Conservation (phyloP, 2,888 invertebrate species). For the Oscheius onirici region DNA sequence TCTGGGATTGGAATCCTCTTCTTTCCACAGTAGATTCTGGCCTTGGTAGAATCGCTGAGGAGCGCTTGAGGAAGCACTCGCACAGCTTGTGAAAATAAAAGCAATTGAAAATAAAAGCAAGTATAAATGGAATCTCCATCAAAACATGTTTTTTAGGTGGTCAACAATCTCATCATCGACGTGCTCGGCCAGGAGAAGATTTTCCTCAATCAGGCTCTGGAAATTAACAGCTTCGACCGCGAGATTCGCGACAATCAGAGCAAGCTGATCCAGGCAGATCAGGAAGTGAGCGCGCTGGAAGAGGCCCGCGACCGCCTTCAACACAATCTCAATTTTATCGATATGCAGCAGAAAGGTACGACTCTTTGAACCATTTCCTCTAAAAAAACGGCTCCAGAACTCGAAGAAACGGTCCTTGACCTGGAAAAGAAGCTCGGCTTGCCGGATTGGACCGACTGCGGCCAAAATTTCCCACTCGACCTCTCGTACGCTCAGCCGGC, state of each 20-base stretch:
- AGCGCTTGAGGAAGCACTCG: too few relatives aligned
- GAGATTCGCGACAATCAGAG: constrained; percentile 38
- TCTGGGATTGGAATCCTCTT: too few relatives aligned
- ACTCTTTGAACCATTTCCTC: neutral
- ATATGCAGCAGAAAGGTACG: constrained; percentile 48
- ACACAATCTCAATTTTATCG: constrained; percentile 52
- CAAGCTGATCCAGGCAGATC: constrained; percentile 37
- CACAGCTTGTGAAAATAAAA: too few relatives aligned
- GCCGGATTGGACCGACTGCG: constrained; percentile 42
- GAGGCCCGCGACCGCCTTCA: constrained; percentile 43
- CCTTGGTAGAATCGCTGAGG: too few relatives aligned
- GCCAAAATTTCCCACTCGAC: constrained; percentile 31
- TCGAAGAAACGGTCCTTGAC: constrained; percentile 44
- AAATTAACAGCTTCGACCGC: constrained; percentile 41
- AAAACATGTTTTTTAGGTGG: constrained; percentile 30
- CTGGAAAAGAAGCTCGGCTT: constrained; percentile 47
- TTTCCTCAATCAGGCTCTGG: constrained; percentile 39
- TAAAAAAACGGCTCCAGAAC: too few relatives aligned
- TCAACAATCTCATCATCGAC: constrained; percentile 36
- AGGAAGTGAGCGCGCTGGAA: constrained; percentile 47
- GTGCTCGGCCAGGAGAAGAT: constrained; percentile 37
- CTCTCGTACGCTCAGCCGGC: constrained; percentile 41
- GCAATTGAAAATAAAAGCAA: too few relatives aligned
- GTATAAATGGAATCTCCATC: too few relatives aligned
- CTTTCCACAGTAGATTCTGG: too few relatives aligned